Percentiles rank a stretch among this genome's conserved stretches.
These are phyloP conservation scores for Gavia stellata DNA, from an alignment of 2,113 vertebrate genomes.

Conservation along the genomic window DNA sequence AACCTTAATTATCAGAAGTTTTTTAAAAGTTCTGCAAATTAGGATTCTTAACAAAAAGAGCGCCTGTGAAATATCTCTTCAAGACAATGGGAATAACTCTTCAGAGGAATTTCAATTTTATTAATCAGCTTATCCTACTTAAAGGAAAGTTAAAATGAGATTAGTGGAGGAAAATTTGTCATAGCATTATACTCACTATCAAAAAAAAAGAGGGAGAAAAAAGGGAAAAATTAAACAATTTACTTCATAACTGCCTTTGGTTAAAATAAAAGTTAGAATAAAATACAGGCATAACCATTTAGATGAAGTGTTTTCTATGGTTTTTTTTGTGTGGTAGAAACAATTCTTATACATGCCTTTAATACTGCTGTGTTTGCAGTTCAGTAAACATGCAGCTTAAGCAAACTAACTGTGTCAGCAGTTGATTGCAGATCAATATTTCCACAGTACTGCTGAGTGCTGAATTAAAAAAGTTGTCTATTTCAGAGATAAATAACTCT, in stretches of 20 bases:
- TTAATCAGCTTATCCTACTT: background rate
- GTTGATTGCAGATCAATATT: slow-evolving; percentile 73
- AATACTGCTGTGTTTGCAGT: slow-evolving; percentile 67
- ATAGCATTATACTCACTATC: background rate
- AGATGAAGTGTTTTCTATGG: slow-evolving; percentile 33
- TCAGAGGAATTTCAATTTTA: background rate
- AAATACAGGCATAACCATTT: slow-evolving; percentile 23
- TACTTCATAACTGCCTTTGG: background rate
- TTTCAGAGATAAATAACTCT: slow-evolving; percentile 53
- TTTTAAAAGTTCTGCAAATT: background rate
- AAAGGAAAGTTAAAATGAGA: slow-evolving; percentile 36
- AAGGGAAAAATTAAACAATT: background rate
- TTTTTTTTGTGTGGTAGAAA: slow-evolving; percentile 26
- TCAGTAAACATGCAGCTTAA: slow-evolving; percentile 57
- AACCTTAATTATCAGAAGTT: background rate
- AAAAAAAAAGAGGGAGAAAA: background rate
- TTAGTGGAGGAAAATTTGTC: background rate
- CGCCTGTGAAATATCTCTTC: background rate
- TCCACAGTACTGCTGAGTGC: slow-evolving; percentile 52
- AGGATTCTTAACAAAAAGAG: background rate
- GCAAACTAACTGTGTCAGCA: slow-evolving; percentile 69
- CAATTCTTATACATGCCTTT: slow-evolving; percentile 31
- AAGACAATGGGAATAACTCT: background rate
- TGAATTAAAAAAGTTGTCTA: slow-evolving; percentile 63
- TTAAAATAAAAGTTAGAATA: slow-evolving; percentile 28